These are phyloP conservation scores for Dryadula phaetusa DNA, from an alignment of 2,888 invertebrate species.

Conservation along the genomic window DNA sequence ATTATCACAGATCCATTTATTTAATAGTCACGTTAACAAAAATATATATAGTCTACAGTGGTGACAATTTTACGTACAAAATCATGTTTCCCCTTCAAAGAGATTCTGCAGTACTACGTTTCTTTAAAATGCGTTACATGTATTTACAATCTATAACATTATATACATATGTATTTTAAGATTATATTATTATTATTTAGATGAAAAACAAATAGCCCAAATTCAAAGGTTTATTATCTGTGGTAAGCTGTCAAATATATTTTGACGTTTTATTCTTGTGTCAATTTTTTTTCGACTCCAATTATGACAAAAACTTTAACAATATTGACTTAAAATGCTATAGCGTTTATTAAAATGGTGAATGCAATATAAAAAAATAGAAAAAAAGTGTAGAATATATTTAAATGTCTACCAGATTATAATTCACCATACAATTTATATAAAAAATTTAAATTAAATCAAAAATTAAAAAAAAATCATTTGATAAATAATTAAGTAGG, in stretches of 20 bases:
- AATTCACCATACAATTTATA: background rate
- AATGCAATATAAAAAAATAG: too few species aligned
- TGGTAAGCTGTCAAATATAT: slow-evolving; percentile 4
- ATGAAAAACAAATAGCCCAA: slow-evolving; percentile 22
- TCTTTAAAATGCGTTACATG: slow-evolving; percentile 62
- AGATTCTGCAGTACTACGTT: slow-evolving; percentile 48
- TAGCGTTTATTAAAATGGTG: too few species aligned
- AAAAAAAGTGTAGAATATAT: slow-evolving; percentile 1
- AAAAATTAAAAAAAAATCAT: too few species aligned
- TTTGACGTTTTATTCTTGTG: background rate
- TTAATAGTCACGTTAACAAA: slow-evolving; percentile 83
- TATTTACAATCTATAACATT: slow-evolving; percentile 75
- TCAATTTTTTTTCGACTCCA: background rate
- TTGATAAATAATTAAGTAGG: slow-evolving; percentile 1
- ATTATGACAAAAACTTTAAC: background rate
- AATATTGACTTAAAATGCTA: too few species aligned
- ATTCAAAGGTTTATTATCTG: background rate
- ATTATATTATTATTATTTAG: slow-evolving; percentile 24
- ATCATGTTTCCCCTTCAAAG: slow-evolving; percentile 56
- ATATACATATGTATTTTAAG: slow-evolving; percentile 58
- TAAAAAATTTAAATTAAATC: background rate
- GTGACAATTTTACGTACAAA: slow-evolving; percentile 70
- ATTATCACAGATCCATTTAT: slow-evolving; percentile 84
- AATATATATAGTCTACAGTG: slow-evolving; percentile 80
- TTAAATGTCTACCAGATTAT: background rate